phyloP scores from a whole-genome alignment of 2,797 vertebrate species.

The Australoheros facetus region DNA sequence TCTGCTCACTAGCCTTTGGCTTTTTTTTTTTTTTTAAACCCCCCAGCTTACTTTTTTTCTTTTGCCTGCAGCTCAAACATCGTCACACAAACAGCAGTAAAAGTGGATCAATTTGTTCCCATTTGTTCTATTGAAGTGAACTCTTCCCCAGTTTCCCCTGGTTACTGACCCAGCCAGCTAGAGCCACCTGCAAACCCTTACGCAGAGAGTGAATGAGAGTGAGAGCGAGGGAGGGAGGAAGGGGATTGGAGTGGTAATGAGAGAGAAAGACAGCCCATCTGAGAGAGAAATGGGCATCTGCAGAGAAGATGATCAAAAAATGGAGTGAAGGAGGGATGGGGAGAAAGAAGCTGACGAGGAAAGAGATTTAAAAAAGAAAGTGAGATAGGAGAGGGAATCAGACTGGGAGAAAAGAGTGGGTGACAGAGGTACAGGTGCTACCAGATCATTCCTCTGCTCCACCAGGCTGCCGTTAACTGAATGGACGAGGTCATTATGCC shows the following conservation, averaged over 20 bases:
- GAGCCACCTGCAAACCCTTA: slow-evolving; percentile 78
- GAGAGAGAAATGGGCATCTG: slow-evolving; percentile 60
- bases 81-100: slow-evolving; percentile 63
- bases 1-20: slow-evolving; percentile 47
- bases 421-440: slow-evolving; percentile 53
- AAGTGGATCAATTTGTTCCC: slow-evolving; percentile 76
- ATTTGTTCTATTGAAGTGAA: slow-evolving; percentile 77
- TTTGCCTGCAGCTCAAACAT: slow-evolving; percentile 47
- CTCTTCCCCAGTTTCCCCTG: slow-evolving; percentile 80
- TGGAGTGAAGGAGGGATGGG: not conserved
- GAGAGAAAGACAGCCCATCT: slow-evolving; percentile 45
- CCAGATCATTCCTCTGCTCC: slow-evolving; percentile 44
- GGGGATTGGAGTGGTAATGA: slow-evolving; percentile 38
- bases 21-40: slow-evolving; percentile 17
- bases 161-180: slow-evolving; percentile 76
- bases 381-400: not conserved
- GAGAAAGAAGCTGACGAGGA: slow-evolving; percentile 13
- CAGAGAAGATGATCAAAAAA: slow-evolving; percentile 41
- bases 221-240: slow-evolving; percentile 16
- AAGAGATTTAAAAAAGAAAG: slow-evolving; percentile 3
- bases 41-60: slow-evolving; percentile 18
- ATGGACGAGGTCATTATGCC: slow-evolving; percentile 44
- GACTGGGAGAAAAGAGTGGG: not conserved
- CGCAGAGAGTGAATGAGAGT: slow-evolving; percentile 46
- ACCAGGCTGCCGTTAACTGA: slow-evolving; percentile 38